Evolutionary conservation across 2,113 vertebrate species (phyloP), one percentile per base, ranked within the genome.

Genomic region (Phyllostomus discolor): DNA sequence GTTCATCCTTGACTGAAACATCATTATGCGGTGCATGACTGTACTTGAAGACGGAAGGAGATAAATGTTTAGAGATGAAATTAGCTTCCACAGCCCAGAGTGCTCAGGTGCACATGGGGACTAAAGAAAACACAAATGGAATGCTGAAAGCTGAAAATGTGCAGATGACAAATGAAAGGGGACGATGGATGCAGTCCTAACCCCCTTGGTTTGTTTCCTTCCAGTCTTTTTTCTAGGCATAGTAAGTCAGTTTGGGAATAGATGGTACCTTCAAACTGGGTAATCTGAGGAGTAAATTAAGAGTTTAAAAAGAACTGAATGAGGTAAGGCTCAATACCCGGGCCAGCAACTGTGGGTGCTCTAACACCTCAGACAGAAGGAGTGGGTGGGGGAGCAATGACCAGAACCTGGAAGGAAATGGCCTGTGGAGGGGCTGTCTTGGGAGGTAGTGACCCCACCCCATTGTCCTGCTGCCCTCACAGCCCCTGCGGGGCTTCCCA

Each of bases 91-190:
- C 10, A 12, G 10, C 64, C 75, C 52, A 19, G n/a, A 26, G n/a
- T 83, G 54, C 84, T 59, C n/a, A 22, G 41, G 88, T 4, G 31
- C 14, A 0, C 24, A 16, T 8, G 4, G n/a, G 24, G 41, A 54
- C 73, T 16, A 50, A 31, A 38, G n/a, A 35, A 80, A 52, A 89
- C 0, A 17, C 62, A 46, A 35, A 43, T 0, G 5, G 64, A 22
- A 15, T 43, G 41, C 72, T 59, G 48, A 14, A 35, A 41, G 7
- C n/a, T 20, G 11, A 41, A 41, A 26, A 28, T 14, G 4, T 4
- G 28, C 0, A 1, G 48, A 4, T 11, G 12, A 4, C 0, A 24
- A 59, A 3, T 10, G 46, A 52, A 81, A 50, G 35, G 10, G 66
- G 46, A 69, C 16, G 17, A 3, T 35, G 38, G 19, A 4, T 31